A percentile compares a stretch with the other conserved stretches of the same genome.
Conservation (phyloP, 2,797 vertebrate genomes). For the Anolis apletophallus region DNA sequence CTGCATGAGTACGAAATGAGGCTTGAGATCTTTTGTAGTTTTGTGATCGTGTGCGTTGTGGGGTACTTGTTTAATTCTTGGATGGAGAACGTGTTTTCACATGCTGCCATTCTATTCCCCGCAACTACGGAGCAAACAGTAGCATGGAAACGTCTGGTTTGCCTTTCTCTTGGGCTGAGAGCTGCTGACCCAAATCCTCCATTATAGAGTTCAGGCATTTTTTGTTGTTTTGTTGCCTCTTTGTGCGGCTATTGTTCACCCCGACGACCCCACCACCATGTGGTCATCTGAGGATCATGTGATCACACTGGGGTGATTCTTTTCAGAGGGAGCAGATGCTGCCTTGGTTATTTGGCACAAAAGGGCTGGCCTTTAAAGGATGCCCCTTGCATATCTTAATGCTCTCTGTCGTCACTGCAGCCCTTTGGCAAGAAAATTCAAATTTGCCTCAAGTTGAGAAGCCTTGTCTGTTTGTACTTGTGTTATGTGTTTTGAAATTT, state of each 20-base stretch:
- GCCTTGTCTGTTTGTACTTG: neutral
- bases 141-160: neutral
- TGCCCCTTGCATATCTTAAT: neutral
- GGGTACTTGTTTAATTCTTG: neutral
- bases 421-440: neutral
- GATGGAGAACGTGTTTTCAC: neutral
- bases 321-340: slow-evolving; percentile 50
- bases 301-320: slow-evolving; percentile 69
- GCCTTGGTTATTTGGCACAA: neutral
- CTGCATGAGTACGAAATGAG: neutral
- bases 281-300: slow-evolving; percentile 53
- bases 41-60: neutral
- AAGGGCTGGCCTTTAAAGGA: neutral
- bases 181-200: slow-evolving; percentile 42
- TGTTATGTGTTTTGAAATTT: neutral
- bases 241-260: slow-evolving; percentile 34
- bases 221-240: slow-evolving; percentile 48
- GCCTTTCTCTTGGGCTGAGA: slow-evolving; percentile 22
- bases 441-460: neutral
- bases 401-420: neutral
- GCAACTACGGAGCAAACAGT: neutral
- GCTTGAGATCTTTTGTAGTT: neutral
- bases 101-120: too few relatives aligned
- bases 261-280: slow-evolving; percentile 31
- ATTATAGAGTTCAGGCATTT: slow-evolving; percentile 8